Percentiles rank a stretch among this genome's conserved stretches.
These are phyloP conservation scores for Solenopsis fugax DNA, from an alignment of 1,140 invertebrate genomes.

Conservation along the genomic window DNA sequence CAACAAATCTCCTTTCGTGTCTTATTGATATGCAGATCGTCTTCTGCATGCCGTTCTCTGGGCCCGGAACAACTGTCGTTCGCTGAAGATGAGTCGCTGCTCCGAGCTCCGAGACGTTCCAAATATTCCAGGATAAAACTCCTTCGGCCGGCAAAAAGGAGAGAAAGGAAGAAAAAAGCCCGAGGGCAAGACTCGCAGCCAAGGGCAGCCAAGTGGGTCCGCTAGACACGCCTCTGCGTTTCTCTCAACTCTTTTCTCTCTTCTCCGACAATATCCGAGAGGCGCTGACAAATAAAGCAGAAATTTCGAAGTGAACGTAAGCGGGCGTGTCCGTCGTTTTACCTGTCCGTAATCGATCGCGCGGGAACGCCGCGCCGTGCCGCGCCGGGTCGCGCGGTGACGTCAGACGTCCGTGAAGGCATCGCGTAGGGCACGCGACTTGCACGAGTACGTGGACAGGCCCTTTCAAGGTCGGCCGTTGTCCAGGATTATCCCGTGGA, in stretches of 20 bases:
- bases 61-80: conserved; percentile 24
- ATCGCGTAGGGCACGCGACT: conserved; percentile 74
- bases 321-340: conserved; percentile 16
- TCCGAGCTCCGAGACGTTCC: neutral
- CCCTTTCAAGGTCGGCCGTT: conserved; percentile 70
- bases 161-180: conserved; percentile 62
- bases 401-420: conserved; percentile 45
- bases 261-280: conserved; percentile 7
- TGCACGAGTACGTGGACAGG: conserved; percentile 51
- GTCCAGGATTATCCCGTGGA: conserved; percentile 74
- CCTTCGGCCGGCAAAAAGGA: neutral
- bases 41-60: neutral
- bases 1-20: neutral
- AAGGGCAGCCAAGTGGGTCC: conserved; percentile 77
- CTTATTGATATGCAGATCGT: conserved; percentile 59
- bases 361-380: neutral
- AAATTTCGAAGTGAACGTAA: conserved; percentile 43
- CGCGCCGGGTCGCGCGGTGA: conserved; percentile 45
- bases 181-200: conserved; percentile 74
- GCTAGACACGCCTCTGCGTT: conserved; percentile 54
- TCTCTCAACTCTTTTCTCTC: conserved; percentile 31
- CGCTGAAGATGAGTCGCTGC: neutral
- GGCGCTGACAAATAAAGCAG: conserved; percentile 24
- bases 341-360: conserved; percentile 27
- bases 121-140: conserved; percentile 20